A percentile compares a stretch with the other conserved stretches of the same genome.
These are phyloP conservation scores for Dufourea novaeangliae DNA, from an alignment of 1,140 invertebrate genomes.

Conservation along the genomic window DNA sequence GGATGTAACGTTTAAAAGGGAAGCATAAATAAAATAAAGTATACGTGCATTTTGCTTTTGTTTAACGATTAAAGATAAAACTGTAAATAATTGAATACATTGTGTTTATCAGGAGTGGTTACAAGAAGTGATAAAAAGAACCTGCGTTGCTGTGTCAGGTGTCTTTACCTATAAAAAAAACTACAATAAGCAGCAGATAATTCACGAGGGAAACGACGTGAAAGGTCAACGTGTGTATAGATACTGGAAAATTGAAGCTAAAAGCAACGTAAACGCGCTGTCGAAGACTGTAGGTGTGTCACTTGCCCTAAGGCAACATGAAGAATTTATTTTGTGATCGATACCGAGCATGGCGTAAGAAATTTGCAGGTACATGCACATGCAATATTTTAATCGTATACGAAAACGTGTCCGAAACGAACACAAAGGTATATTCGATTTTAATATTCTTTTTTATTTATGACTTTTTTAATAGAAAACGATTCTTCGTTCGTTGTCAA, in stretches of 20 bases:
- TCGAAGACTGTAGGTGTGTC: slow-evolving; percentile 20
- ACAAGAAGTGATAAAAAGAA: neutral
- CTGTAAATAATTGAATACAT: neutral
- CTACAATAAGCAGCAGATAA: neutral
- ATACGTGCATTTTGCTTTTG: neutral
- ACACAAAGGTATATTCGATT: neutral
- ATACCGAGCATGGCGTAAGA: slow-evolving; percentile 4
- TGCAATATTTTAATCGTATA: neutral
- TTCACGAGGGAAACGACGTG: neutral
- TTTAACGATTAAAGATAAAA: neutral
- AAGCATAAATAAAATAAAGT: neutral
- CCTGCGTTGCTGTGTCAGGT: neutral
- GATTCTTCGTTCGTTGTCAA: slow-evolving; percentile 13
- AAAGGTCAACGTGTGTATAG: neutral
- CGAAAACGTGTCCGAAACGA: neutral
- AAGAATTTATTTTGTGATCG: slow-evolving; percentile 46
- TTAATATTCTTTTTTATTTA: slow-evolving; percentile 43
- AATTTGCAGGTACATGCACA: neutral
- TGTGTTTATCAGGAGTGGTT: neutral
- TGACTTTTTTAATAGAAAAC: slow-evolving; percentile 49
- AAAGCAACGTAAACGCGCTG: neutral
- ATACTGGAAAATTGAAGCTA: neutral
- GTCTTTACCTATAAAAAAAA: neutral
- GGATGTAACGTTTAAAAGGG: too few relatives aligned
- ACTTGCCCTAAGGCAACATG: slow-evolving; percentile 27